Percentiles rank a stretch among this genome's conserved stretches.
Evolutionary conservation across 2,113 vertebrate species (phyloP).

Genomic region (Panthera tigris): DNA sequence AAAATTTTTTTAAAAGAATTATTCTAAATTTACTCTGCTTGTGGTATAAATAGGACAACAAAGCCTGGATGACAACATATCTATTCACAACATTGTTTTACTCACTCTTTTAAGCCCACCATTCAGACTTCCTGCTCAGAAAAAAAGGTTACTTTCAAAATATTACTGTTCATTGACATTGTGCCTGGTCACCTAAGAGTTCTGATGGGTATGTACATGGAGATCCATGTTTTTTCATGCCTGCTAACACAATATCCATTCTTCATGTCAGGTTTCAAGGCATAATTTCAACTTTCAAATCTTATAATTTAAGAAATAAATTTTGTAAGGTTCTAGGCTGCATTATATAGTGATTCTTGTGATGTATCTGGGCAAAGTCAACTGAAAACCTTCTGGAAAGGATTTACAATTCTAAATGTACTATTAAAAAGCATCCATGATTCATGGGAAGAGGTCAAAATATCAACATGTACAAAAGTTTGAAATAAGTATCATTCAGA

Average conservation of each 20-base stretch:
- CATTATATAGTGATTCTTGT: not conserved
- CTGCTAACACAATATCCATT: not conserved
- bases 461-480: not conserved
- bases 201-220: not conserved
- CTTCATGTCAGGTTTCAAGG: not conserved
- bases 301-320: not conserved
- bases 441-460: not conserved
- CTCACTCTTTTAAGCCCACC: not conserved
- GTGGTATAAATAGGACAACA: not conserved
- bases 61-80: not conserved
- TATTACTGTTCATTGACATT: not conserved
- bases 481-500: not conserved
- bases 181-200: not conserved
- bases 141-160: not conserved
- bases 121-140: not conserved
- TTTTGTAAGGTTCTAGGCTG: not conserved
- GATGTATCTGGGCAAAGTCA: not conserved
- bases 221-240: not conserved
- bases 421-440: not conserved
- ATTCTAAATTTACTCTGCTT: not conserved
- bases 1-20: no score
- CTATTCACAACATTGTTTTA: not conserved
- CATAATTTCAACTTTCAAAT: not conserved
- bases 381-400: not conserved
- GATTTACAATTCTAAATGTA: not conserved